phyloP scores from a whole-genome alignment of 2,113 vertebrate genomes.

The Podarcis cretensis region DNA sequence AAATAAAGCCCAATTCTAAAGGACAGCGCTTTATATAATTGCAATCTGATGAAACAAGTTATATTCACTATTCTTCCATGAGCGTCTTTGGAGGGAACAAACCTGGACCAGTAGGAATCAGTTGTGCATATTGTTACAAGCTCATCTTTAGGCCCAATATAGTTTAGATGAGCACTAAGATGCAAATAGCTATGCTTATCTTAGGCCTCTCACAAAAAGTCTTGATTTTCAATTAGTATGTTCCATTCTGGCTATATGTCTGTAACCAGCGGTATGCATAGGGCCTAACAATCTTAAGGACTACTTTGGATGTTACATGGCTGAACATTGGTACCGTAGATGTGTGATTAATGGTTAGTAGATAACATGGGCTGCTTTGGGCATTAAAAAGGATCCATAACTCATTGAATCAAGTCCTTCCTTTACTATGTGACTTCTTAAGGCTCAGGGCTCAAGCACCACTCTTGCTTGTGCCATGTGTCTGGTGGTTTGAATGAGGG shows the following conservation, averaged over 20 bases:
- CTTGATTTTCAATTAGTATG: no score
- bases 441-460: not conserved
- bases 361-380: no score
- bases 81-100: not conserved
- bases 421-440: not conserved
- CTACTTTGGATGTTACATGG: no score
- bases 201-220: no score
- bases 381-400: not conserved
- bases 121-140: not conserved
- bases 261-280: no score
- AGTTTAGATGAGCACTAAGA: no score
- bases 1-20: not conserved
- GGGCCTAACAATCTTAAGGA: no score
- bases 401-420: not conserved
- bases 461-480: not conserved
- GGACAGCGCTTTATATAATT: no score
- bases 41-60: not conserved
- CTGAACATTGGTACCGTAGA: no score
- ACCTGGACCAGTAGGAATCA: not conserved
- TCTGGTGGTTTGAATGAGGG: not conserved
- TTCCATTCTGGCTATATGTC: no score
- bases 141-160: not conserved
- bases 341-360: no score
- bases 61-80: not conserved
- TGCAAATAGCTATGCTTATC: no score